Evolutionary conservation across 2,888 invertebrate genomes (phyloP).

Genomic region (Rotaria socialis): DNA sequence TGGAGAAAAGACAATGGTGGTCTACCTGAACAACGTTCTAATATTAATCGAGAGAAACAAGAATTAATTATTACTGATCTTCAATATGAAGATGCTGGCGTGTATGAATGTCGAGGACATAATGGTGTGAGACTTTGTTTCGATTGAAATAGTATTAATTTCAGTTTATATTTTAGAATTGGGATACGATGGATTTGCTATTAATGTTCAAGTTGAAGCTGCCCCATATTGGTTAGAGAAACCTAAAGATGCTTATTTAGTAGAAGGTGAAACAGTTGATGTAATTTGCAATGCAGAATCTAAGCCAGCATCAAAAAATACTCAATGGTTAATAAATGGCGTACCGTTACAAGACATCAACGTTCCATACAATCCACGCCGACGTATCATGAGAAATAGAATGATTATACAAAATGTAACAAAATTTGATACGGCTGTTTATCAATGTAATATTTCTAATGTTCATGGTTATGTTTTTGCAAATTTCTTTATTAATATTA

Average conservation of each 20-base stretch:
- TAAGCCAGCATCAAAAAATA: conserved; percentile 71
- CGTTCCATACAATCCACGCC: conserved; percentile 37
- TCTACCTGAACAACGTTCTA: conserved; percentile 40
- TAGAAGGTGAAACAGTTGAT: conserved; percentile 70
- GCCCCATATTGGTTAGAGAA: conserved; percentile 47
- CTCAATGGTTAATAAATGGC: conserved; percentile 47
- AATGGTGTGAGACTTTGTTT: conserved; percentile 38
- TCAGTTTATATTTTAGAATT: conserved; percentile 20
- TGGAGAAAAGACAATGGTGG: conserved; percentile 44
- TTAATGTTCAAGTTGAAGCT: conserved; percentile 43
- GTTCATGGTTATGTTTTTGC: conserved; percentile 92
- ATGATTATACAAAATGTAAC: conserved; percentile 47
- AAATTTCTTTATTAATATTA: conserved; percentile 91
- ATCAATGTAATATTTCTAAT: conserved; percentile 97
- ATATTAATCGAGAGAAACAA: conserved; percentile 40
- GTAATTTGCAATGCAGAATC: conserved; percentile 84
- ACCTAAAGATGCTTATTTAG: conserved; percentile 42
- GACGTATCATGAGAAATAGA: conserved; percentile 37
- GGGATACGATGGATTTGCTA: conserved; percentile 40
- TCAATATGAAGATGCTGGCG: conserved; percentile 44
- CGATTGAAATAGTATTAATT: not conserved
- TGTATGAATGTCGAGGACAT: conserved; percentile 46
- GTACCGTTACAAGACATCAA: conserved; percentile 35
- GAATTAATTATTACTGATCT: conserved; percentile 43
- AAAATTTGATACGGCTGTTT: conserved; percentile 78